Percentiles rank a stretch among this genome's conserved stretches.
Evolutionary conservation across 2,888 invertebrate genomes (phyloP).

Genomic region (Calephelis perditalis): DNA sequence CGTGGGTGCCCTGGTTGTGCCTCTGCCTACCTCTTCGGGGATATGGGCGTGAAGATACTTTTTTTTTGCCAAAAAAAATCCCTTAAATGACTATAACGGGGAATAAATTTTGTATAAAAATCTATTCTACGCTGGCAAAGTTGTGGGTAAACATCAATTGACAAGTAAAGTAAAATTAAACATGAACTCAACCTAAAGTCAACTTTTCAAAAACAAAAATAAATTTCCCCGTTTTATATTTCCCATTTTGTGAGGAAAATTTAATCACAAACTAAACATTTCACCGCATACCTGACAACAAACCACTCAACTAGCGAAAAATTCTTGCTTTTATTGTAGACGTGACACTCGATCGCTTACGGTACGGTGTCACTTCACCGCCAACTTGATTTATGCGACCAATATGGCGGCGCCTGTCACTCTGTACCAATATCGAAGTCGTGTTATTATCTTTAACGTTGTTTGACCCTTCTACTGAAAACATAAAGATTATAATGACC

Average conservation of each 20-base stretch:
- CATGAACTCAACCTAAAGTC: no score
- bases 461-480: slow-evolving; percentile 31
- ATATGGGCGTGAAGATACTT: no score
- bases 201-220: no score
- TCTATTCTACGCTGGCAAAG: no score
- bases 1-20: no score
- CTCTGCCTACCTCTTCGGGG: no score
- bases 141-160: no score
- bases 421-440: slow-evolving; percentile 62
- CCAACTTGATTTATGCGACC: slow-evolving; percentile 74
- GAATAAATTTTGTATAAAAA: no score
- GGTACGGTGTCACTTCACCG: slow-evolving; percentile 65
- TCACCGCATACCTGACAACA: slow-evolving; percentile 49
- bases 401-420: slow-evolving; percentile 73
- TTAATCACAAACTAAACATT: slow-evolving; percentile 4
- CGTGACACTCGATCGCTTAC: slow-evolving; percentile 75
- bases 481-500: slow-evolving; percentile 7
- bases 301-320: slow-evolving; percentile 71
- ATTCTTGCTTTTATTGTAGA: slow-evolving; percentile 70
- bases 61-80: no score
- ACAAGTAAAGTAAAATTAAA: no score
- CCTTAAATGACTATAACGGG: no score
- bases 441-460: slow-evolving; percentile 48
- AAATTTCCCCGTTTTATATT: no score
- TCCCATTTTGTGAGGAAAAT: not conserved